Evolutionary conservation across 2,888 invertebrate genomes (phyloP).

Genomic region (Cantharis lateralis): DNA sequence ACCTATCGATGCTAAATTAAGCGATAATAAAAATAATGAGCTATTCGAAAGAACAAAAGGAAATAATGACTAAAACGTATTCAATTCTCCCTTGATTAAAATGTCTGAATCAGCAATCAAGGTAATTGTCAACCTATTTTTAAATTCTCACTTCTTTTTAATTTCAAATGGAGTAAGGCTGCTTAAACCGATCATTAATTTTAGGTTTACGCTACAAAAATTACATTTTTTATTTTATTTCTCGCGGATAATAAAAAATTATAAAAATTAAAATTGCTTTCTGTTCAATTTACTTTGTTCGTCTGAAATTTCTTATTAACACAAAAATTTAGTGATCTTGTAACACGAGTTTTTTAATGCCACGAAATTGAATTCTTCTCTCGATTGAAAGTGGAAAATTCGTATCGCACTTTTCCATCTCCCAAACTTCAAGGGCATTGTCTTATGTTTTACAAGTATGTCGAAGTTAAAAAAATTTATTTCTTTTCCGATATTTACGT

Average conservation of each 20-base stretch:
- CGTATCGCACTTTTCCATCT: neutral
- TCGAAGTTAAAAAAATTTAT: neutral
- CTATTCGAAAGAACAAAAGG: constrained; percentile 1
- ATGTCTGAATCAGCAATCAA: constrained; percentile 23
- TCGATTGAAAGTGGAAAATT: neutral
- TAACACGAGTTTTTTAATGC: neutral
- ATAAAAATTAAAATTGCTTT: neutral
- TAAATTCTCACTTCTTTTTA: constrained; percentile 11
- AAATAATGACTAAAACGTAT: constrained; percentile 10
- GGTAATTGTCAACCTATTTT: constrained; percentile 25
- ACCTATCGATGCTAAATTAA: constrained; percentile 16
- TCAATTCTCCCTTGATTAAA: constrained; percentile 19
- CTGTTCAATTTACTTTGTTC: neutral
- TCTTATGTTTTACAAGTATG: neutral
- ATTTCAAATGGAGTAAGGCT: constrained; percentile 6
- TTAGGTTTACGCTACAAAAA: neutral
- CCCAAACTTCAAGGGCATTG: neutral
- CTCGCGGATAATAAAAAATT: neutral
- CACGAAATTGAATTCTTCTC: neutral
- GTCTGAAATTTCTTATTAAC: neutral
- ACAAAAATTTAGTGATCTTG: neutral
- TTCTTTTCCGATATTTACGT: neutral
- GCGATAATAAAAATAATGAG: constrained; percentile 17
- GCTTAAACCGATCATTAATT: neutral
- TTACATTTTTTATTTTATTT: neutral